Evolutionary conservation across 2,113 vertebrate species (phyloP).

Genomic region (Chaetops frenatus): DNA sequence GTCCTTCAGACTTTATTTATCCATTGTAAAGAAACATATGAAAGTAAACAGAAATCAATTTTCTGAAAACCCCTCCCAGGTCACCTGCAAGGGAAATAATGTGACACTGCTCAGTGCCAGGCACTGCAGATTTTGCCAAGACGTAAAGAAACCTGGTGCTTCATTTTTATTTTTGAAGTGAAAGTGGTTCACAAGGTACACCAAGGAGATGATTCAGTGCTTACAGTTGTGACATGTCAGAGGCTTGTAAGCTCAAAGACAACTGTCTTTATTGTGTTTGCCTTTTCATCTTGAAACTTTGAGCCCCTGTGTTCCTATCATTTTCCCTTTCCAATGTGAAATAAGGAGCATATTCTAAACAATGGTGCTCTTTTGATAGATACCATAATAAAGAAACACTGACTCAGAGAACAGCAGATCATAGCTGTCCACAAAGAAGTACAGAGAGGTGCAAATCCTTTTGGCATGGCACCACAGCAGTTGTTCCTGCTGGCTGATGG

Average conservation of each 20-base stretch:
- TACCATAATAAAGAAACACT: conserved; percentile 22
- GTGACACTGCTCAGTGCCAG: not conserved
- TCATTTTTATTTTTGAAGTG: conserved; percentile 57
- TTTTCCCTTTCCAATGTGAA: conserved; percentile 11
- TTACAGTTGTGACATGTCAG: conserved; percentile 54
- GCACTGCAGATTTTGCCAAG: conserved; percentile 1
- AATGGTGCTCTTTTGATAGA: conserved; percentile 48
- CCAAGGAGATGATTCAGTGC: conserved; percentile 31
- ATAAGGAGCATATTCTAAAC: conserved; percentile 59
- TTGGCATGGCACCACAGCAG: conserved; percentile 25
- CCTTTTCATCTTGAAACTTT: conserved; percentile 63
- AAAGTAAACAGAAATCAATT: conserved; percentile 38
- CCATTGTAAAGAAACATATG: not conserved
- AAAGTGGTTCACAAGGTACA: conserved; percentile 41
- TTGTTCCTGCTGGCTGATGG: conserved; percentile 35
- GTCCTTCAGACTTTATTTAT: not conserved
- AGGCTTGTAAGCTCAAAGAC: conserved; percentile 52
- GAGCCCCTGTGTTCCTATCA: conserved; percentile 37
- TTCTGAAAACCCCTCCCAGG: not conserved
- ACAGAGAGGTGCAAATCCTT: conserved; percentile 52
- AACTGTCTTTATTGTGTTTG: conserved; percentile 51
- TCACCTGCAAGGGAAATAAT: conserved; percentile 13
- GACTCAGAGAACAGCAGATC: conserved; percentile 42
- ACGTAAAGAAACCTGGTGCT: not conserved
- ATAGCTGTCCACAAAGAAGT: conserved; percentile 41